Base-by-base conservation (phyloP, 1,140 invertebrate genomes). In the Dermatophagoides farinae region DNA sequence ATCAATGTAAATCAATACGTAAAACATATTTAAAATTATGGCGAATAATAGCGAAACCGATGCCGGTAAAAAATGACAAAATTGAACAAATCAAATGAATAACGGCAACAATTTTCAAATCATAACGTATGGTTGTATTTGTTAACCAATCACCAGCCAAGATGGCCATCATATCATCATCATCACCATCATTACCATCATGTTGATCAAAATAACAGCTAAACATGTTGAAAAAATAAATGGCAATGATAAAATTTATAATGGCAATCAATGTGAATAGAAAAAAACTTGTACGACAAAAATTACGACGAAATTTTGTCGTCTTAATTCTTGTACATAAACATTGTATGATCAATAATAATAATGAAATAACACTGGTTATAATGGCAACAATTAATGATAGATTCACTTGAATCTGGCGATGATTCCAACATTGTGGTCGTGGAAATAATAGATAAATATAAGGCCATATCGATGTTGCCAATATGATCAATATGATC, bases 1-100 rank as follows among this genome's bases (percentile, higher is more conserved):
- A n/a, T 55, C 23, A 55, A 37, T 60, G n/a, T 11, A 40, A 9
- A 51, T 60, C 44, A 22, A 60, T 51, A 6, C 52, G 44, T 40
- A 18, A 16, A 41, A 60, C 25, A 52, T 60, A 60, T 52, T 60
- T 60, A 37, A 47, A 60, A 25, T 60, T 60, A 37, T 60, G 47
- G 6, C 52, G 47, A 23, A 60, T 60, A 20, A 60, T 60, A 10
- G 58, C 58, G 50, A 60, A 60, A 20, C 43, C 58, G 14, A 60
- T 60, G 1, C 25, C 41, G 10, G 47, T 47, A 10, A 37, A 11
- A 49, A 60, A 60, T 22, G 43, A 1, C 8, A 60, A 41, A 10
- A 60, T 11, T 12, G 18, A 16, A 16, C 23, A 31, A 5, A 60
- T 1, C 1, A 60, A 16, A 41, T 60, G 58, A 49, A 60, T 12